phyloP scores from a whole-genome alignment of 2,113 vertebrate genomes.

The Dinomys branickii region DNA sequence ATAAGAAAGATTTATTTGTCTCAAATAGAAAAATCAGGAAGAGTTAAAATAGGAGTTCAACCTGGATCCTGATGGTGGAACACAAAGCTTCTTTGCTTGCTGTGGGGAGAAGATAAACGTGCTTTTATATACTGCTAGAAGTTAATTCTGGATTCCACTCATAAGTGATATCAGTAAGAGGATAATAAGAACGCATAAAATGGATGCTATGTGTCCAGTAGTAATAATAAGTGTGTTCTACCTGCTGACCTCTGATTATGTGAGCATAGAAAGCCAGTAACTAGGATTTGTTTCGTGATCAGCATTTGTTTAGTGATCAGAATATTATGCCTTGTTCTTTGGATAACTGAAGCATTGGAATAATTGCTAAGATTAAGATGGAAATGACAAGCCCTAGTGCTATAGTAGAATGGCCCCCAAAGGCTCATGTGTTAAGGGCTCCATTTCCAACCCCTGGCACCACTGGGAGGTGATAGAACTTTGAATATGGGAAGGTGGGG shows the following conservation, averaged over 20 bases:
- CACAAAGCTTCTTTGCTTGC: background rate
- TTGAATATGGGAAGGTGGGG: background rate
- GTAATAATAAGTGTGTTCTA: constrained; percentile 25
- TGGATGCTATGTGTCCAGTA: constrained; percentile 31
- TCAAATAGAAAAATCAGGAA: background rate
- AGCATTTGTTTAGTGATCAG: background rate
- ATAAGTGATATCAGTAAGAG: background rate
- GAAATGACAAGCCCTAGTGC: background rate
- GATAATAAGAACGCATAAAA: constrained; percentile 14
- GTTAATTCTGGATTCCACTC: background rate
- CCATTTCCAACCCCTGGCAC: too few relatives aligned
- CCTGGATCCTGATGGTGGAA: background rate
- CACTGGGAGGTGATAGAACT: background rate
- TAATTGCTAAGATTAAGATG: background rate
- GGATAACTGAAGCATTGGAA: background rate
- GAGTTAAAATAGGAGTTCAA: background rate
- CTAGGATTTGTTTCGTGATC: constrained; percentile 49
- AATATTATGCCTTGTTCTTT: constrained; percentile 60
- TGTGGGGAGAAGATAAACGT: background rate
- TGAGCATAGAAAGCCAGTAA: background rate
- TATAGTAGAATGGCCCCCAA: background rate
- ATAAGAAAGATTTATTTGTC: background rate
- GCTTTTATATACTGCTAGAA: background rate
- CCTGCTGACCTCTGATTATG: constrained; percentile 34
- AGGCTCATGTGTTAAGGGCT: background rate